Base-by-base conservation (phyloP, 2,888 invertebrate genomes). In the Bembecia ichneumoniformis region DNA sequence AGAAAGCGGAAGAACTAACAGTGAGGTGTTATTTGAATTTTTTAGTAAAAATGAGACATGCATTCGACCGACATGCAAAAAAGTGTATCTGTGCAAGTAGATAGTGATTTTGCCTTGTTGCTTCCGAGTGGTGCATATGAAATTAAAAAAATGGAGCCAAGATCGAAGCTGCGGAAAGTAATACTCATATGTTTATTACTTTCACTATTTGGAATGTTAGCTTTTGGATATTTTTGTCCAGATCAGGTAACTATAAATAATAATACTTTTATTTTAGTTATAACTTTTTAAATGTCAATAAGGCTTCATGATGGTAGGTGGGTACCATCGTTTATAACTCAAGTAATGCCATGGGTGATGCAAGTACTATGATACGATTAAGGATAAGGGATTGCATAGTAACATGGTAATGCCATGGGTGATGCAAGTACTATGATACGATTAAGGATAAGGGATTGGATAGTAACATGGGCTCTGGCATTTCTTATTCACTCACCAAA, bases 151-250 rank as follows among this genome's bases (percentile, higher is more conserved):
- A 94, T 95, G 94, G 95, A 95, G 90, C 91, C 94, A 71, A 91
- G 93, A 83, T 92, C 93, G 67, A 92, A 91, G 82, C 89, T 95
- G 73, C 91, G 93, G 74, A 92, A 92, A 87, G 91, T 94, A 75
- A 92, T 93, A 71, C 89, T 94, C 69, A 90, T 95, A 81, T 95
- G 95, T 86, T 89, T 95, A 70, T 89, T 93, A 65, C 89, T 96
- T 69, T 94, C 94, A 61, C 89, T 96, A 58, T 93, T 94, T 74
- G 95, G 96, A 60, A 95, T 96, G 80, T 91, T 96, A 63, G 96
- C 94, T 67, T 93, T 96, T 76, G 95, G 96, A 68, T 96, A 95
- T 80, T 95, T 95, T 73, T 96, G 95, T 75, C 94, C 95, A 58
- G 95, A 96, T 77, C 94, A 94, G 89, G 93, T 93, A 69, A 89